Percentiles rank a stretch among this genome's conserved stretches.
Conservation (phyloP, 1,140 invertebrate genomes). For the Solen grandis region DNA sequence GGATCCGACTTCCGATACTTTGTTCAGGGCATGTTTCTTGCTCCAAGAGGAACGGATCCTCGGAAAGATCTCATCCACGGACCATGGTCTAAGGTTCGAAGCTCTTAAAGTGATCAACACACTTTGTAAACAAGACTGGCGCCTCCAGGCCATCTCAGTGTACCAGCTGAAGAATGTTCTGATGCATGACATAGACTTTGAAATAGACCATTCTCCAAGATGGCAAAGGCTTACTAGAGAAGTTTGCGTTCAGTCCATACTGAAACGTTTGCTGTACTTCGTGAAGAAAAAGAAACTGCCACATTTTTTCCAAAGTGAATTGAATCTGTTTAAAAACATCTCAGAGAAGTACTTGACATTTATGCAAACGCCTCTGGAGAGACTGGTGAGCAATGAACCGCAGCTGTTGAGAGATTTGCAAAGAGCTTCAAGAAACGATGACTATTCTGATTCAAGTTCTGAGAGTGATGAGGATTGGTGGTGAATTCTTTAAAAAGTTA, state of each 20-base stretch:
- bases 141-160: constrained; percentile 58
- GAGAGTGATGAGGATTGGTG: constrained; percentile 56
- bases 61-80: constrained; percentile 62
- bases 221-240: constrained; percentile 69
- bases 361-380: constrained; percentile 41
- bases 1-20: constrained; percentile 61
- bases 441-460: constrained; percentile 21
- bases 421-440: constrained; percentile 23
- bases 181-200: constrained; percentile 68
- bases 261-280: constrained; percentile 63
- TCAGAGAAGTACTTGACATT: constrained; percentile 26
- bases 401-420: constrained; percentile 47
- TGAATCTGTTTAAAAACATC: constrained; percentile 59
- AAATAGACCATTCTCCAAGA: constrained; percentile 68
- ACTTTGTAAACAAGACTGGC: constrained; percentile 66
- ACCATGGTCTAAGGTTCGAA: constrained; percentile 64
- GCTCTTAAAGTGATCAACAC: constrained; percentile 63
- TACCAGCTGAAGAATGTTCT: constrained; percentile 70
- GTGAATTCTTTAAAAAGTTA: neutral
- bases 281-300: constrained; percentile 58
- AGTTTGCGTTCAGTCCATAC: constrained; percentile 63
- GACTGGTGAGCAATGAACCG: constrained; percentile 45
- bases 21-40: constrained; percentile 63
- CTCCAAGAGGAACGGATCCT: constrained; percentile 65
- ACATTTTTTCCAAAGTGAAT: constrained; percentile 65